Evolutionary conservation across 2,797 vertebrate genomes (phyloP).

Genomic region (Danio choprae): DNA sequence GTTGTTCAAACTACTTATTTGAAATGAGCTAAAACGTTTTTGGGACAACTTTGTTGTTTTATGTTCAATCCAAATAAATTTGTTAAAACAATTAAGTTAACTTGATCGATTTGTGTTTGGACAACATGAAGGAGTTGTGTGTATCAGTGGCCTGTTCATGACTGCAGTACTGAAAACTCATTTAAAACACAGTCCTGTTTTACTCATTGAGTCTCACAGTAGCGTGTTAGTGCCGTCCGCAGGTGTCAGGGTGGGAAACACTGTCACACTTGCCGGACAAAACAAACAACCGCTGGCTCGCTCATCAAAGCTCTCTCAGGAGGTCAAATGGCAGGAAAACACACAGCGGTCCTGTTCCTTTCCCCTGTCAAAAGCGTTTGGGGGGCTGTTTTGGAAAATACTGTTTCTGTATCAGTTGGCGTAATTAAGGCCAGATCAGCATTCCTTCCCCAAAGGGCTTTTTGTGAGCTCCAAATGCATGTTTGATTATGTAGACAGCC

Average conservation of each 20-base stretch:
- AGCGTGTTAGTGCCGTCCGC: slow-evolving; percentile 18
- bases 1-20: no score
- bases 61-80: no score
- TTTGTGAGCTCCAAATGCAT: slow-evolving; percentile 18
- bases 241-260: slow-evolving; percentile 50
- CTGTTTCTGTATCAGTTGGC: slow-evolving; percentile 21
- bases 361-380: neutral
- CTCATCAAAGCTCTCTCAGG: slow-evolving; percentile 28
- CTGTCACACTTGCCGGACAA: slow-evolving; percentile 8
- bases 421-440: slow-evolving; percentile 16
- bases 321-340: slow-evolving; percentile 47
- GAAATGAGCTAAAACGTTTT: no score
- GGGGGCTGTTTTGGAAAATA: slow-evolving; percentile 10
- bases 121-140: no score
- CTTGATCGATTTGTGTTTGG: no score
- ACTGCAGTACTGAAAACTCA: neutral
- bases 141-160: neutral
- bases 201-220: slow-evolving; percentile 13
- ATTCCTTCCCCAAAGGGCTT: slow-evolving; percentile 14
- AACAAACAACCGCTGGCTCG: slow-evolving; percentile 32
- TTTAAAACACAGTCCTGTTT: slow-evolving; percentile 34
- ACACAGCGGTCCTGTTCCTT: slow-evolving; percentile 27
- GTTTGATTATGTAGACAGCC: slow-evolving; percentile 35
- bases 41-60: no score
- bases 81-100: no score